Evolutionary conservation across 2,888 invertebrate genomes (phyloP).

Genomic region (Acleris laterana): DNA sequence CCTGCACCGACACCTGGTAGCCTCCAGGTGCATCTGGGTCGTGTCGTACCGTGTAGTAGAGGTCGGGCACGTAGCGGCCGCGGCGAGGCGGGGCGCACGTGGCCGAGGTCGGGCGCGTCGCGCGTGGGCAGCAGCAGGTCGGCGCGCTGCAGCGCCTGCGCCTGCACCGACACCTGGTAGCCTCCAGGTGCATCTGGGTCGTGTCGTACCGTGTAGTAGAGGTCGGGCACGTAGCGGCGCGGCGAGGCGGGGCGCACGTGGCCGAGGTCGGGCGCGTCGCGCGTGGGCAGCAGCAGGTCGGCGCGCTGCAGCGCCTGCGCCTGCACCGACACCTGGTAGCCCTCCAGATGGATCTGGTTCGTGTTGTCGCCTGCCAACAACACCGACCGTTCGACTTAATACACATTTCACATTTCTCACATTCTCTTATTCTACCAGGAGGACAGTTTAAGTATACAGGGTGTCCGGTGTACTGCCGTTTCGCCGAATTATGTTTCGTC

Average conservation of each 20-base stretch:
- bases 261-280: constrained; percentile 98
- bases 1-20: constrained; percentile 99
- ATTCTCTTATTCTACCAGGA: too few species aligned
- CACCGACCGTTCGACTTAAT: background rate
- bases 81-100: constrained; percentile 95
- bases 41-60: constrained; percentile 96
- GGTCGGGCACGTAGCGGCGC: constrained; percentile 98
- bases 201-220: constrained; percentile 96
- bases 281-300: constrained; percentile 96
- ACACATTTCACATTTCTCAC: too few species aligned
- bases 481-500: too few species aligned
- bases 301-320: constrained; percentile 98
- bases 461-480: too few species aligned
- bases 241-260: constrained; percentile 96
- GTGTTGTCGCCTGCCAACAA: constrained; percentile 89
- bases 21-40: constrained; percentile 97
- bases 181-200: too few species aligned
- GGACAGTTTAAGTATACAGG: too few species aligned
- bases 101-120: constrained; percentile 98
- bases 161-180: too few species aligned
- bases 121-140: constrained; percentile 97
- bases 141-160: constrained; percentile 97
- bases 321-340: constrained; percentile 99
- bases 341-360: constrained; percentile 98
- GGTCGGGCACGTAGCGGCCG: constrained; percentile 99